Conservation (phyloP, 2,113 vertebrate genomes). For the Uria aalge region DNA sequence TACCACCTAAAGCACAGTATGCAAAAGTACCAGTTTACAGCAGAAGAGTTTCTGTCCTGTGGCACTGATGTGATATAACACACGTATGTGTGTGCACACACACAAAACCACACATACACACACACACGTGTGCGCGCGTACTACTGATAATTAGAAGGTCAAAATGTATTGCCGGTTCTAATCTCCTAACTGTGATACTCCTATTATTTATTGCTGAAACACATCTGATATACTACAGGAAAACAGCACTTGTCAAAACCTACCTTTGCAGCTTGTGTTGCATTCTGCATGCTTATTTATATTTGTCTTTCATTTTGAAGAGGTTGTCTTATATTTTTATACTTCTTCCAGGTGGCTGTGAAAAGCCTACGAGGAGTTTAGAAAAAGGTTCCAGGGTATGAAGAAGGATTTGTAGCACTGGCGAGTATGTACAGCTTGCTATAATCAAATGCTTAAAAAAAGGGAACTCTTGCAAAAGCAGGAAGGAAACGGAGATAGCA, state of each 20-base stretch:
- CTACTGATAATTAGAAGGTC: neutral
- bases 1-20: neutral
- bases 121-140: no score
- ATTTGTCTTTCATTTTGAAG: neutral
- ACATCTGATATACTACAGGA: neutral
- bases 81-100: no score
- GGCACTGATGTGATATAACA: neutral
- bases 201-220: slow-evolving; percentile 11
- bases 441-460: neutral
- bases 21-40: neutral
- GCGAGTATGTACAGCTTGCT: neutral
- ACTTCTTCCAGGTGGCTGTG: neutral
- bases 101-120: neutral
- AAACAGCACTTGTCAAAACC: neutral
- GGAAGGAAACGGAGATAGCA: neutral
- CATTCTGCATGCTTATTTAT: neutral
- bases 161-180: neutral
- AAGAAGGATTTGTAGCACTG: neutral
- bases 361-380: neutral
- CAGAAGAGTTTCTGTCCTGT: neutral
- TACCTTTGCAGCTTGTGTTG: neutral
- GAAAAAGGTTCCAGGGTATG: neutral
- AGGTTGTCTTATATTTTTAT: neutral
- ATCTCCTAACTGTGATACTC: neutral
- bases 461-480: neutral